Evolutionary conservation across 2,113 vertebrate genomes (phyloP).

Genomic region (Perca fluviatilis): DNA sequence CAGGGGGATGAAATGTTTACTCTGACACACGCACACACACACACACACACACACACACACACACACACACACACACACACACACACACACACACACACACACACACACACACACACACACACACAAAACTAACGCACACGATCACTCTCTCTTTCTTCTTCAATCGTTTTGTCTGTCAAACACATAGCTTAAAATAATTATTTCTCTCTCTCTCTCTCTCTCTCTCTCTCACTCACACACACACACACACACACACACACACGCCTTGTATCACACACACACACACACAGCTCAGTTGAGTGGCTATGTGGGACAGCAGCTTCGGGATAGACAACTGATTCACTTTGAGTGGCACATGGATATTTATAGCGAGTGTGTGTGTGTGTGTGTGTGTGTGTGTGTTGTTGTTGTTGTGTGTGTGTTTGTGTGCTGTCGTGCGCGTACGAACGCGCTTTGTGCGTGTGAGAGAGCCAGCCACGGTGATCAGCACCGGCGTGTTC

Average conservation of each 20-base stretch:
- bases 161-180: conserved; percentile 35
- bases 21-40: conserved; percentile 7
- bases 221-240: not conserved
- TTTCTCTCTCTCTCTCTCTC: not conserved
- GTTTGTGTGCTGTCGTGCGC: no score
- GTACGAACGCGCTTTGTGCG: no score
- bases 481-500: conserved; percentile 54
- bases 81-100: not conserved
- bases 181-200: conserved; percentile 51
- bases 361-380: conserved; percentile 65
- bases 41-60: conserved; percentile 1
- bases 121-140: conserved; percentile 17
- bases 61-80: not conserved
- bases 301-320: conserved; percentile 77
- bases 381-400: conserved; percentile 28
- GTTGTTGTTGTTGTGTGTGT: conserved; percentile 27
- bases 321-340: conserved; percentile 77
- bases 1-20: conserved; percentile 43
- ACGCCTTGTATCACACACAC: no score
- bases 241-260: conserved; percentile 15
- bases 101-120: conserved; percentile 7
- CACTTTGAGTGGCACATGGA: conserved; percentile 73
- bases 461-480: conserved; percentile 18
- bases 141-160: conserved; percentile 11
- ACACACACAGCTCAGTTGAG: conserved; percentile 68